These are phyloP conservation scores for Stenodema calcarata DNA, from an alignment of 2,888 invertebrate genomes.

Conservation along the genomic window DNA sequence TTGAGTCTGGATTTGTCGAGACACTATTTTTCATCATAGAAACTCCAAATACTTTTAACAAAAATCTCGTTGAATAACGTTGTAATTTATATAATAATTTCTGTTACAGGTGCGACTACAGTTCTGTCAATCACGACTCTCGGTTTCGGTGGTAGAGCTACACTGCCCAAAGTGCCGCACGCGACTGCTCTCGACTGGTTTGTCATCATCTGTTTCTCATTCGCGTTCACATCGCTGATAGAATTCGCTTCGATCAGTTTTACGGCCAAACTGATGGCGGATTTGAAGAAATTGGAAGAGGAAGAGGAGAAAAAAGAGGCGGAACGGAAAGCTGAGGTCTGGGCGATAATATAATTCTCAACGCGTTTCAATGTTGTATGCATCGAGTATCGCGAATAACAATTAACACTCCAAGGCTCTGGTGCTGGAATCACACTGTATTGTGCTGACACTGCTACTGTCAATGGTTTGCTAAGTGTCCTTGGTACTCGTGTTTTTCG, in stretches of 20 bases:
- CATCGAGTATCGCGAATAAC: background rate
- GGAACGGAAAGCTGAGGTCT: conserved; percentile 46
- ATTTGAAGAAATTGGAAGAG: conserved; percentile 59
- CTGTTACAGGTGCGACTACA: conserved; percentile 67
- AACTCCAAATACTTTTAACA: too few relatives aligned
- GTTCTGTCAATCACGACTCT: conserved; percentile 71
- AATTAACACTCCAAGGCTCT: too few relatives aligned
- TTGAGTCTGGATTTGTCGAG: too few relatives aligned
- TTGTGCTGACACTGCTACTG: too few relatives aligned
- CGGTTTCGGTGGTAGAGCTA: conserved; percentile 68
- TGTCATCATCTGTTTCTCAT: conserved; percentile 69
- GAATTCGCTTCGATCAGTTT: conserved; percentile 71
- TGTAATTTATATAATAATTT: background rate
- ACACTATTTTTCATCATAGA: too few relatives aligned
- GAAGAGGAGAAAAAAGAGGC: conserved; percentile 53
- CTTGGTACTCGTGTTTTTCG: too few relatives aligned
- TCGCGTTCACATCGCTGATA: conserved; percentile 69
- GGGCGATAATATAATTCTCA: background rate
- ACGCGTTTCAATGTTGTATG: background rate
- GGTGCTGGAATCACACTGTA: too few relatives aligned
- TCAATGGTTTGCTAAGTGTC: too few relatives aligned
- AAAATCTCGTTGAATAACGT: too few relatives aligned
- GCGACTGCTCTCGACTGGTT: conserved; percentile 71
- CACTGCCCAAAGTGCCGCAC: conserved; percentile 68
- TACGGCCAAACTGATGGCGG: conserved; percentile 64